Evolutionary conservation across 1,140 invertebrate genomes (phyloP), one percentile per base, ranked within the genome.

Genomic region (Drosophila hydei): DNA sequence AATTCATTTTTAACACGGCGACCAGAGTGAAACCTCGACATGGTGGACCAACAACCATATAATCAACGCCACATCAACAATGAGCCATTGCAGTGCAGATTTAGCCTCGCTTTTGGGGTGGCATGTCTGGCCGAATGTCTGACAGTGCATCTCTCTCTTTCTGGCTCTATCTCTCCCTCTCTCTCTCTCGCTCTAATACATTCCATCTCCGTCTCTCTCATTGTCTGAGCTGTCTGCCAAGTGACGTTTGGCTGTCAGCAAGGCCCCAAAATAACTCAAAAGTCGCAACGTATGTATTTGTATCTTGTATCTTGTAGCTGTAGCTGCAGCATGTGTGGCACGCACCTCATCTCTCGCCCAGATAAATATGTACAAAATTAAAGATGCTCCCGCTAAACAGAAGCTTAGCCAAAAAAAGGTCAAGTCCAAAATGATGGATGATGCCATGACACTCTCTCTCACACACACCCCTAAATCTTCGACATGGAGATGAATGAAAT

Each of bases 341-440:
- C 55, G 55, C 50, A 64, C 45, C 77, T 68, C 67, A 77, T 69
- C 65, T 59, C 60, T 72, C 65, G 61, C 60, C 72, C 51, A 81
- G 76, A 79, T 77, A 79, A 77, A 83, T 81, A 59, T 71, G 69
- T 71, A 68, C 50, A 77, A 88, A 84, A 89, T 89, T 89, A 79
- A 88, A 89, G 85, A 89, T 88, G 75, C 77, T 73, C 45, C 70
- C 69, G 68, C 79, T 89, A 80, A 88, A 79, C 79, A 84, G 58
- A 78, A 89, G 88, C 74, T 77, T 79, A 79, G 73, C 55, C 40
- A 18, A 62, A 72, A 90, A 90, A 91, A 91, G 89, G 89, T 91
- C 89, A 91, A 91, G 81, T 88, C 89, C 89, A 84, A 77, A 90
- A 91, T 91, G 89, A 91, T 91, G 89, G 89, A 91, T 91, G 89